Evolutionary conservation across 2,797 vertebrate species (phyloP).

Genomic region (Distichodus sexfasciatus): DNA sequence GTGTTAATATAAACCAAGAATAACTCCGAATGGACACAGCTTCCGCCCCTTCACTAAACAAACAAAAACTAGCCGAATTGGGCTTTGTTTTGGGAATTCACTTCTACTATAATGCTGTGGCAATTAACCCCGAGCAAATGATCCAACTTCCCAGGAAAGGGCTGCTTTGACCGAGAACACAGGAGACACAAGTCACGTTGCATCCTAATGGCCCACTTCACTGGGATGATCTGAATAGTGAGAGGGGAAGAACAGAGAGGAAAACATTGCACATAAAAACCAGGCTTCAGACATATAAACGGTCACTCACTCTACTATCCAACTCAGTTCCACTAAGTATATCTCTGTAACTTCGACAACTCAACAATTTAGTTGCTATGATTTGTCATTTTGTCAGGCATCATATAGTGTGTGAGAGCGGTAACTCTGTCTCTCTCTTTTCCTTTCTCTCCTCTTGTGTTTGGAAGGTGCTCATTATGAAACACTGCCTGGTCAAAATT

Average conservation of each 20-base stretch:
- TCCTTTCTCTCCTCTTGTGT: background rate
- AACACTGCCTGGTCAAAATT: constrained; percentile 1
- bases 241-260: no score
- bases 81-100: constrained; percentile 6
- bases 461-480: constrained; percentile 31
- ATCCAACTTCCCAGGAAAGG: background rate
- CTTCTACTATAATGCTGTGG: constrained; percentile 3
- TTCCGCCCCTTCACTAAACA: constrained; percentile 1
- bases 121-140: background rate
- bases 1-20: background rate
- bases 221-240: background rate
- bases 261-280: no score
- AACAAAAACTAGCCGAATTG: constrained; percentile 10
- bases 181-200: background rate
- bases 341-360: background rate
- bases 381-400: constrained; percentile 4
- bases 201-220: background rate
- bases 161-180: background rate
- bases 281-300: background rate
- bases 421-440: background rate
- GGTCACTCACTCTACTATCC: no score
- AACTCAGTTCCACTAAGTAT: background rate
- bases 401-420: background rate
- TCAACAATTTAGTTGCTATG: constrained; percentile 27
- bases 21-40: background rate